phyloP scores from a whole-genome alignment of 2,888 invertebrate genomes.

The Prosopocoilus inquinatus region DNA sequence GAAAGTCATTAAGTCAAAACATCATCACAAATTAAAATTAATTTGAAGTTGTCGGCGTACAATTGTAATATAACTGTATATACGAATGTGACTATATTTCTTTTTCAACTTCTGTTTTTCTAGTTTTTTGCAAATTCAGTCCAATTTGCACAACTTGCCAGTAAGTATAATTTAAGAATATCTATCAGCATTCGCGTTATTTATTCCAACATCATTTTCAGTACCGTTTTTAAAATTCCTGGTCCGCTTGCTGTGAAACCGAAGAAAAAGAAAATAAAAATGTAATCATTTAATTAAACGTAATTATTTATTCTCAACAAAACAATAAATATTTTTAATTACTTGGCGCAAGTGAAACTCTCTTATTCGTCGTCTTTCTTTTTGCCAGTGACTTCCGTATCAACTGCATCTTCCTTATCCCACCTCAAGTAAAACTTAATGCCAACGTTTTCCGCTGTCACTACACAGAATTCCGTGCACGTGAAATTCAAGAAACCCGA shows the following conservation, averaged over 20 bases:
- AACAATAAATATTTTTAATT: conserved; percentile 10
- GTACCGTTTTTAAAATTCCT: conserved; percentile 89
- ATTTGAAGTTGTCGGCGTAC: no score
- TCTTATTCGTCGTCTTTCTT: not conserved
- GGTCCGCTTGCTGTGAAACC: conserved; percentile 73
- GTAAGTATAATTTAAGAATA: conserved; percentile 61
- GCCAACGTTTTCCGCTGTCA: conserved; percentile 26
- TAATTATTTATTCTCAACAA: not conserved
- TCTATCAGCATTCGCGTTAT: not conserved
- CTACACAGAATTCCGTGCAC: conserved; percentile 34
- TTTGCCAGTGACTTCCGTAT: not conserved
- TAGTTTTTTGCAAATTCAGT: conserved; percentile 97
- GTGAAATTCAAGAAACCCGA: conserved; percentile 32
- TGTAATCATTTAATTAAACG: conserved; percentile 2
- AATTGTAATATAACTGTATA: no score
- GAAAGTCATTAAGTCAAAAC: no score
- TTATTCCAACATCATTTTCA: conserved; percentile 53
- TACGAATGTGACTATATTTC: not conserved
- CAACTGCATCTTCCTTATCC: conserved; percentile 14
- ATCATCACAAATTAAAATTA: no score
- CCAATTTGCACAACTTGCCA: conserved; percentile 98
- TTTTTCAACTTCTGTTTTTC: no score
- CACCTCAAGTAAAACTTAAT: conserved; percentile 27
- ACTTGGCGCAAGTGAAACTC: not conserved
- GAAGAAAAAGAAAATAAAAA: conserved; percentile 72